phyloP scores from a whole-genome alignment of 2,888 invertebrate genomes.

The Cordilura impudica region DNA sequence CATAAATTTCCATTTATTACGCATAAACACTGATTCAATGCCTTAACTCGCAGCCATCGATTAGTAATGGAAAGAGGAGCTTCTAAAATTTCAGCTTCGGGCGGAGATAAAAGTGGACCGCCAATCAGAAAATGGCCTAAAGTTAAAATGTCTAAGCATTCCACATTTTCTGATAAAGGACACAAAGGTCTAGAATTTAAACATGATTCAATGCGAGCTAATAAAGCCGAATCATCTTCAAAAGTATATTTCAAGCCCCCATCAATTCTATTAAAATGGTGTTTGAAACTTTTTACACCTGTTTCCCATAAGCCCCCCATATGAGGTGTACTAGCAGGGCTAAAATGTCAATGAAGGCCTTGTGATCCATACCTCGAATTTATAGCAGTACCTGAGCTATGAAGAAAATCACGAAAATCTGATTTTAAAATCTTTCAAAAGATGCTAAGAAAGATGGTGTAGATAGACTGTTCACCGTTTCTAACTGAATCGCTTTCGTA shows the following conservation, averaged over 20 bases:
- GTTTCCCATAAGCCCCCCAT: conserved; percentile 52
- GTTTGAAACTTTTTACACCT: conserved; percentile 45
- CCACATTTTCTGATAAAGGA: not conserved
- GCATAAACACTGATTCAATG: conserved; percentile 27
- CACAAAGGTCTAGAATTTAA: conserved; percentile 45
- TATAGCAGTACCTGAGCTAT: not conserved
- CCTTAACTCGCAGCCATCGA: conserved; percentile 33
- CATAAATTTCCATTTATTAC: not conserved
- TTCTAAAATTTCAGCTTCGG: conserved; percentile 32
- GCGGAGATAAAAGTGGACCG: no score
- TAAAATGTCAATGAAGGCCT: conserved; percentile 51
- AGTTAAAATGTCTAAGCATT: not conserved
- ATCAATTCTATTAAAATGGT: conserved; percentile 43
- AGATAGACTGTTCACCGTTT: conserved; percentile 25
- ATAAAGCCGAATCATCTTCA: conserved; percentile 46
- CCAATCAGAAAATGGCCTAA: conserved; percentile 48
- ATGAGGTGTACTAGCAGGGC: conserved; percentile 44
- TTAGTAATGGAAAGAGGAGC: conserved; percentile 9
- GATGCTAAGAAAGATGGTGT: conserved; percentile 46
- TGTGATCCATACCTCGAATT: not conserved
- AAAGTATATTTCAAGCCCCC: conserved; percentile 32
- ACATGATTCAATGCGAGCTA: conserved; percentile 42
- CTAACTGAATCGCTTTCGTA: conserved; percentile 47
- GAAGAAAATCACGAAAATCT: conserved; percentile 24
- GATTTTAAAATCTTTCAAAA: conserved; percentile 36